phyloP scores from a whole-genome alignment of 2,888 invertebrate genomes.

The Flexamia atlantica region DNA sequence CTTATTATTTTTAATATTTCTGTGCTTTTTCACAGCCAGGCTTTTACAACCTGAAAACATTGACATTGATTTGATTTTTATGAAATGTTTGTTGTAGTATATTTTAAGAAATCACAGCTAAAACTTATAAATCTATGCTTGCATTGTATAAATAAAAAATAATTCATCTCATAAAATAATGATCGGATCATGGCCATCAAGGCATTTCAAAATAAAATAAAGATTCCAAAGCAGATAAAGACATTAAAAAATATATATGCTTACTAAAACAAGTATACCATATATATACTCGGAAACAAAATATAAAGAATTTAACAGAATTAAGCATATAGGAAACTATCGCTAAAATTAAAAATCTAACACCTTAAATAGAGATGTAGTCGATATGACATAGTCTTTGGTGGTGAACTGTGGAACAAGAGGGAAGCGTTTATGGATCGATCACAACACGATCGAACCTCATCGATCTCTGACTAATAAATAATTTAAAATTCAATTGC shows the following conservation, averaged over 20 bases:
- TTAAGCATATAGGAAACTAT: background rate
- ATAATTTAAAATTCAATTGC: conserved; percentile 3
- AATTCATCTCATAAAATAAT: background rate
- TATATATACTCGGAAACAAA: background rate
- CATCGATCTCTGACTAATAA: background rate
- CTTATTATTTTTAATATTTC: no score
- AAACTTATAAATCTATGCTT: background rate
- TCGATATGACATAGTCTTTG: conserved; percentile 16
- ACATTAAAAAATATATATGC: background rate
- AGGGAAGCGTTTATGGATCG: background rate
- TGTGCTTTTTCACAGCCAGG: conserved; percentile 5
- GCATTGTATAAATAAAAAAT: background rate
- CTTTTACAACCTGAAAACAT: background rate
- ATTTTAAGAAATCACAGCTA: background rate
- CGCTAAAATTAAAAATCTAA: background rate
- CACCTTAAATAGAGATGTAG: background rate
- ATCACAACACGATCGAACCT: background rate
- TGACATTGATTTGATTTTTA: background rate
- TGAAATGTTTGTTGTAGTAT: background rate
- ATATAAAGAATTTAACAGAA: background rate
- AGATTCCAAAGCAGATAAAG: background rate
- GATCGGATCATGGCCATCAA: background rate
- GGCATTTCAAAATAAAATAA: conserved; percentile 10
- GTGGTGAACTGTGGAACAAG: conserved; percentile 17
- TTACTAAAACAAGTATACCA: background rate